Evolutionary conservation across 1,140 invertebrate species (phyloP).

Genomic region (Caenorhabditis remanei): DNA sequence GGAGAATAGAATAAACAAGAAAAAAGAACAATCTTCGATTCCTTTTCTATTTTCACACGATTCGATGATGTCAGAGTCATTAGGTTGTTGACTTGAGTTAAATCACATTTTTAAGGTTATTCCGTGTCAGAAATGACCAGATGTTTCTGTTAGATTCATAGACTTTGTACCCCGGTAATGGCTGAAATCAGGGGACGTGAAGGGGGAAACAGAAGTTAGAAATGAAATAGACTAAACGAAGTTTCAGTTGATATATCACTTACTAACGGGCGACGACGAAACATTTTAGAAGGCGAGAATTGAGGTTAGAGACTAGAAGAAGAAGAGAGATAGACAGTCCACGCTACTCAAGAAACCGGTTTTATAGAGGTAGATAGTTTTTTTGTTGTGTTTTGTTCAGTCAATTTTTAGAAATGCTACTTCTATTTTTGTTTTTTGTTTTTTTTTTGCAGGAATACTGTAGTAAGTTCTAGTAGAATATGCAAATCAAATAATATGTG

Average conservation of each 20-base stretch:
- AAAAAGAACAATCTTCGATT: neutral
- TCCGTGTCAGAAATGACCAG: neutral
- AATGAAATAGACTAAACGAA: too few relatives aligned
- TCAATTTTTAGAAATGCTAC: neutral
- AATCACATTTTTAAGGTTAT: neutral
- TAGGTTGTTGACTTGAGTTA: neutral
- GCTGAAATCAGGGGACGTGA: too few relatives aligned
- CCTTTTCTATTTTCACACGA: neutral
- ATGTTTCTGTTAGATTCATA: neutral
- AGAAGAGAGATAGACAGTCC: neutral
- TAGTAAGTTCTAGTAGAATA: too few relatives aligned
- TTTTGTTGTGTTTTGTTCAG: constrained; percentile 2
- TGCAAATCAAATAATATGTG: too few relatives aligned
- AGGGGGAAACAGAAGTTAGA: too few relatives aligned
- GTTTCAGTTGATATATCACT: neutral
- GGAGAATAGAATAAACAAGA: too few relatives aligned
- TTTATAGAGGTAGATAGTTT: neutral
- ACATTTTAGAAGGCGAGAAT: neutral
- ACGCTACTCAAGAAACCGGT: constrained; percentile 10
- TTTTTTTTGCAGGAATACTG: too few relatives aligned
- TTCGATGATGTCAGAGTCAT: too few relatives aligned
- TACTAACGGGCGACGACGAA: neutral
- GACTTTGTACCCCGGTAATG: neutral
- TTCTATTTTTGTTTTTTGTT: too few relatives aligned
- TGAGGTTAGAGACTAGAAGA: neutral